A percentile compares a stretch with the other conserved stretches of the same genome.
Conservation (phyloP, 2,888 invertebrate genomes). For the Caenorhabditis imperialis region DNA sequence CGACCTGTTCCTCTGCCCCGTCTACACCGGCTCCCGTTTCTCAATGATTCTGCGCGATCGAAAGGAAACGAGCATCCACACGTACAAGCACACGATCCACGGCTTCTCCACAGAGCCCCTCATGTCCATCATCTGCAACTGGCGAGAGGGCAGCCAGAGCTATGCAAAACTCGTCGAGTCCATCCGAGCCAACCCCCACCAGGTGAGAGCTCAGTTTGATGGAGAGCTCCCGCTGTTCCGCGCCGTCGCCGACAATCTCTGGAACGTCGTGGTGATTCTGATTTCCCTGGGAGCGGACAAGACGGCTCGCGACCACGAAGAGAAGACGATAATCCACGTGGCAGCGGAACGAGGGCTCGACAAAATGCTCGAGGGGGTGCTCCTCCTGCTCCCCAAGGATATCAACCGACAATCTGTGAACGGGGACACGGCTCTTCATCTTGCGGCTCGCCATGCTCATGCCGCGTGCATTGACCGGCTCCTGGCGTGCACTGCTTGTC, state of each 20-base stretch:
- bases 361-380: conserved; percentile 49
- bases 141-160: conserved; percentile 29
- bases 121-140: conserved; percentile 43
- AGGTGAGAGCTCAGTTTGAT: conserved; percentile 37
- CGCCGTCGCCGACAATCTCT: conserved; percentile 54
- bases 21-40: conserved; percentile 40
- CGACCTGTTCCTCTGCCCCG: conserved; percentile 39
- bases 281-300: conserved; percentile 48
- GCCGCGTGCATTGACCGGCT: conserved; percentile 63
- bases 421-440: conserved; percentile 61
- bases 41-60: conserved; percentile 33
- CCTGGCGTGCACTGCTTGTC: conserved; percentile 34
- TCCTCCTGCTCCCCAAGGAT: conserved; percentile 42
- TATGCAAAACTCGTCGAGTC: conserved; percentile 51
- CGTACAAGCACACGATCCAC: conserved; percentile 49
- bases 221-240: conserved; percentile 54
- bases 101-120: conserved; percentile 38
- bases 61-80: conserved; percentile 28
- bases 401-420: conserved; percentile 33
- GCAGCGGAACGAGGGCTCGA: conserved; percentile 55
- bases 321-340: conserved; percentile 53
- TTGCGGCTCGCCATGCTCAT: conserved; percentile 54
- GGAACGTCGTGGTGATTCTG: conserved; percentile 53
- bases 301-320: conserved; percentile 25
- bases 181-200: conserved; percentile 41